These are phyloP conservation scores for Rhynchotus rufescens DNA, from an alignment of 2,797 vertebrate genomes.

Conservation along the genomic window DNA sequence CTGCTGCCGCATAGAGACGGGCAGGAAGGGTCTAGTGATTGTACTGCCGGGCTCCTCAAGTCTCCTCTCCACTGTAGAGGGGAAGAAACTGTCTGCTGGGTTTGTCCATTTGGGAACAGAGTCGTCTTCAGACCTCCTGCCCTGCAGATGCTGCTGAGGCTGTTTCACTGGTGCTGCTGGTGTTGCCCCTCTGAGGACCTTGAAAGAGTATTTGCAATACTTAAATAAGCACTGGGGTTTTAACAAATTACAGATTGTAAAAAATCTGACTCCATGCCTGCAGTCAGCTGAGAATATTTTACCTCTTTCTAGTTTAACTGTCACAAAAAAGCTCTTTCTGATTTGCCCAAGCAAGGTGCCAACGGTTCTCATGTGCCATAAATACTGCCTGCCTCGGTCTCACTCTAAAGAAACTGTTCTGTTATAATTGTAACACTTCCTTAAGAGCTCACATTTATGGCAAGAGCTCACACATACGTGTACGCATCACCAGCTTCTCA, in stretches of 20 bases:
- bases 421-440: rapidly evolving
- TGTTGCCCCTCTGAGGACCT: not conserved
- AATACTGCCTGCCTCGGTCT: rapidly evolving
- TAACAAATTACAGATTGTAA: not conserved
- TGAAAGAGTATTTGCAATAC: not conserved
- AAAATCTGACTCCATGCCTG: not conserved
- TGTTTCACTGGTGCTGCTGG: not conserved
- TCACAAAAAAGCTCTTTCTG: not conserved
- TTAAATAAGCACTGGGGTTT: not conserved
- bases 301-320: not conserved
- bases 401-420: not conserved
- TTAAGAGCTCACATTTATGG: not conserved
- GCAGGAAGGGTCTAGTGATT: too few relatives aligned
- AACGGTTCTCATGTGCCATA: too few relatives aligned
- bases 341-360: not conserved
- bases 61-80: too few relatives aligned
- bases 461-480: not conserved
- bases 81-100: too few relatives aligned
- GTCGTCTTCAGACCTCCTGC: not conserved
- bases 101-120: too few relatives aligned
- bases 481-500: not conserved
- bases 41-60: too few relatives aligned
- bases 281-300: not conserved
- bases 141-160: not conserved
- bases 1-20: too few relatives aligned